Evolutionary conservation across 2,888 invertebrate species (phyloP).

Genomic region (Schrankia costaestrigalis): DNA sequence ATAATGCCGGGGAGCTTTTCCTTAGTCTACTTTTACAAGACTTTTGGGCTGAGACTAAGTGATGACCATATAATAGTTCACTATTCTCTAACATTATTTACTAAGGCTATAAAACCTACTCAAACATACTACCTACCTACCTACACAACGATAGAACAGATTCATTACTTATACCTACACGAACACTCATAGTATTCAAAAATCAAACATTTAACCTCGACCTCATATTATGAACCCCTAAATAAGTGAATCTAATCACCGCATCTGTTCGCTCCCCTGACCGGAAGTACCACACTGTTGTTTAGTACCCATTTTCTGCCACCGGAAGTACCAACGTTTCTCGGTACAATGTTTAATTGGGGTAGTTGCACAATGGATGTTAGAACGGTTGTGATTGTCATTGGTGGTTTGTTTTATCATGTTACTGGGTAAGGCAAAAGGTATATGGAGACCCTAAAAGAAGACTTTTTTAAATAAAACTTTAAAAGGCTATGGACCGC

Average conservation of each 20-base stretch:
- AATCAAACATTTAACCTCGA: conserved; percentile 62
- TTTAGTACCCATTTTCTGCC: conserved; percentile 77
- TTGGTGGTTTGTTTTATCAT: conserved; percentile 24
- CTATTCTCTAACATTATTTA: no score
- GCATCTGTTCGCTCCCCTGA: conserved; percentile 77
- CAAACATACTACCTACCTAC: no score
- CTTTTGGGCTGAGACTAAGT: no score
- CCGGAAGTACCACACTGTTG: conserved; percentile 78
- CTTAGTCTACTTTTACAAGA: no score
- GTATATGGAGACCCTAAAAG: no score
- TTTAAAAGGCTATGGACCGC: no score
- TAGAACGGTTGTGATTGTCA: conserved; percentile 52
- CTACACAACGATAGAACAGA: no score
- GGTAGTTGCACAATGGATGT: conserved; percentile 62
- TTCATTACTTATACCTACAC: not conserved
- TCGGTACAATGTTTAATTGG: conserved; percentile 77
- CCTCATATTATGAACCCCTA: conserved; percentile 28
- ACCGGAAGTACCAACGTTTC: conserved; percentile 77
- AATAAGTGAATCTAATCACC: conserved; percentile 72
- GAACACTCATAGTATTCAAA: conserved; percentile 27
- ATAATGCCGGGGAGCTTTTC: no score
- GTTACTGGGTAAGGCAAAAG: no score
- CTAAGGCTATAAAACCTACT: no score
- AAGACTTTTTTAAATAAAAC: no score
- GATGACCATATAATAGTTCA: no score